Conservation (phyloP, 2,888 invertebrate species). For the Scaptomyza reducta region DNA sequence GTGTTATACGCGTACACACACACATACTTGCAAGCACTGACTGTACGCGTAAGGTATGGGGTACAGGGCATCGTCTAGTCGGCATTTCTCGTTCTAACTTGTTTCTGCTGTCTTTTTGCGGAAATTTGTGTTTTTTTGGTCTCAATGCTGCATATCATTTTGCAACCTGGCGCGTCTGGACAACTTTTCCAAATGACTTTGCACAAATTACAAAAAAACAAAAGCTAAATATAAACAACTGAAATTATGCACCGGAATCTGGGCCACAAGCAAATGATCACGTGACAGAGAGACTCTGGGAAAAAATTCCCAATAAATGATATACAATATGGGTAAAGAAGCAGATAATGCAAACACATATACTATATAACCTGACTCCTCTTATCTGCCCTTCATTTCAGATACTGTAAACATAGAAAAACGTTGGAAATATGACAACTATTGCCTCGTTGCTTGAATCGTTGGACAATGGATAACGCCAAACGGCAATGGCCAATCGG, state of each 20-base stretch:
- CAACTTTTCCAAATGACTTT: slow-evolving; percentile 62
- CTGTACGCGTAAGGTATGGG: too few relatives aligned
- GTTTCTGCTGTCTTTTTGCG: slow-evolving; percentile 1
- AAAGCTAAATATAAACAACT: not conserved
- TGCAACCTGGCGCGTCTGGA: slow-evolving; percentile 22
- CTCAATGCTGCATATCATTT: slow-evolving; percentile 45
- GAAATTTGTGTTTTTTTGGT: slow-evolving; percentile 36
- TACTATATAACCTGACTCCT: not conserved
- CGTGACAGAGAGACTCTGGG: slow-evolving; percentile 11
- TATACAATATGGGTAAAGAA: not conserved
- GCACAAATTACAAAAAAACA: slow-evolving; percentile 40
- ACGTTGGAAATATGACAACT: too few relatives aligned
- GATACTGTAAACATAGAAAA: slow-evolving; percentile 14
- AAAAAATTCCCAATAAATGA: slow-evolving; percentile 27
- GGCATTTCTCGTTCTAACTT: not conserved
- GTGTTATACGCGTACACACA: too few relatives aligned
- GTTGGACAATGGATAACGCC: not conserved
- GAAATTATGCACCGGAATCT: slow-evolving; percentile 34
- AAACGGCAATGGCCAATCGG: slow-evolving; percentile 17
- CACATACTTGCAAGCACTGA: too few relatives aligned
- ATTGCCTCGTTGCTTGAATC: not conserved
- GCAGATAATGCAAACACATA: slow-evolving; percentile 9
- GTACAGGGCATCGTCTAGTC: too few relatives aligned
- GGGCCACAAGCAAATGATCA: slow-evolving; percentile 25
- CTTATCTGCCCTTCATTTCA: slow-evolving; percentile 17